phyloP scores from a whole-genome alignment of 2,113 vertebrate species.

The Manacus vitellinus region DNA sequence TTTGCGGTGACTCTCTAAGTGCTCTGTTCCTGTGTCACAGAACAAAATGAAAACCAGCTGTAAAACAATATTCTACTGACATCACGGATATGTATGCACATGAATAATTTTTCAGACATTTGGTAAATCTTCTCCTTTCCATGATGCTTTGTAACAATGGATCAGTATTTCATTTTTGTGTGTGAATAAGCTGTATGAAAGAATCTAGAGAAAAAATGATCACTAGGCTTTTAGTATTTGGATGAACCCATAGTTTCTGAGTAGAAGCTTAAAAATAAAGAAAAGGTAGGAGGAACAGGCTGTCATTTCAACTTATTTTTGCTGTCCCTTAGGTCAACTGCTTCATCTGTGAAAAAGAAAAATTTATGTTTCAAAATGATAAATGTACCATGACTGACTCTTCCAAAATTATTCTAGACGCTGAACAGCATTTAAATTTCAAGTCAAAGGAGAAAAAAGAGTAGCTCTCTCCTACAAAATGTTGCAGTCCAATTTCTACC shows the following conservation, averaged over 20 bases:
- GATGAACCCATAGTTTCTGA: slow-evolving; percentile 14
- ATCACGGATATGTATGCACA: not conserved
- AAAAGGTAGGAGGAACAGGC: slow-evolving; percentile 35
- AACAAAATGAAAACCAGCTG: slow-evolving; percentile 53
- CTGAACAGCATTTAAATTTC: not conserved
- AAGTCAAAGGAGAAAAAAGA: not conserved
- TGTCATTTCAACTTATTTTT: slow-evolving; percentile 51
- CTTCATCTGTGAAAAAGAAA: slow-evolving; percentile 23
- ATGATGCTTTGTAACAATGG: not conserved
- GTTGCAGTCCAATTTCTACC: not conserved
- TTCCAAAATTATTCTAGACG: not conserved
- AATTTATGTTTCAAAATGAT: not conserved
- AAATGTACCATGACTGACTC: not conserved
- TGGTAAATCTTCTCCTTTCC: slow-evolving; percentile 9
- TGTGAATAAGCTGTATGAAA: not conserved
- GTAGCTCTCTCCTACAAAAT: not conserved
- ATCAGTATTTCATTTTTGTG: not conserved
- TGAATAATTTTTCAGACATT: slow-evolving; percentile 1
- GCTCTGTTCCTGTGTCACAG: slow-evolving; percentile 49
- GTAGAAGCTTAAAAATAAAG: slow-evolving; percentile 41
- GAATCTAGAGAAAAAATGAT: not conserved
- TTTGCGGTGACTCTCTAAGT: slow-evolving; percentile 35
- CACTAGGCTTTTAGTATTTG: slow-evolving; percentile 35
- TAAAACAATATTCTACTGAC: not conserved
- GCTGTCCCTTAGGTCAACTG: slow-evolving; percentile 1